Percentiles rank a stretch among this genome's conserved stretches.
These are phyloP conservation scores for Chrysomela aeneicollis DNA, from an alignment of 2,888 invertebrate species.

Conservation along the genomic window DNA sequence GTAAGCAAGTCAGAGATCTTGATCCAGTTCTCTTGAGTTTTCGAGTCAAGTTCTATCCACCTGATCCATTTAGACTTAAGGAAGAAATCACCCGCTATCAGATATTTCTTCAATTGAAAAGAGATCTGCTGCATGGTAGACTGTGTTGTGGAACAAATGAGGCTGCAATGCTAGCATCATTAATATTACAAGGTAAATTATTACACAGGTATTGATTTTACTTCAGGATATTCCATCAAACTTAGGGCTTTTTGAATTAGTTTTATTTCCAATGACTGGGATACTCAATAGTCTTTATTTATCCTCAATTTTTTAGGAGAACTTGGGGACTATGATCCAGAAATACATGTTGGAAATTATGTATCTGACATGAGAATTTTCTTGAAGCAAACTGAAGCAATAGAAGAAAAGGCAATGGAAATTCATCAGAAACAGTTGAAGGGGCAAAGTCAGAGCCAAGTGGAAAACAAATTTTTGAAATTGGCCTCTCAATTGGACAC, in stretches of 20 bases:
- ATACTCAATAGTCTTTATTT: neutral
- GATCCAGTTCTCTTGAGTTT: conserved; percentile 93
- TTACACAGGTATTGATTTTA: neutral
- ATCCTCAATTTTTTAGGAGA: neutral
- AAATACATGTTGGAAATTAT: conserved; percentile 88
- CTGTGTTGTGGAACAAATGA: conserved; percentile 90
- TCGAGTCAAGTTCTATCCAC: conserved; percentile 97
- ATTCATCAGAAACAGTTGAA: conserved; percentile 88
- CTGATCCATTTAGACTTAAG: conserved; percentile 90
- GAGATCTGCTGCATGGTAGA: conserved; percentile 94
- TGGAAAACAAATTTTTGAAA: conserved; percentile 90
- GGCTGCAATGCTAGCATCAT: conserved; percentile 88
- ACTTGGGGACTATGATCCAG: conserved; percentile 91
- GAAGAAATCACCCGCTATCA: conserved; percentile 96
- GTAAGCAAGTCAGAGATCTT: conserved; percentile 94
- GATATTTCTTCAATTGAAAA: conserved; percentile 90
- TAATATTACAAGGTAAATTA: conserved; percentile 86
- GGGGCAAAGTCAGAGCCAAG: conserved; percentile 85
- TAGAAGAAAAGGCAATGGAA: conserved; percentile 93
- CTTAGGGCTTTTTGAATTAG: too few species aligned
- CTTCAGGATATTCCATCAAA: too few species aligned
- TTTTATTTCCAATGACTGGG: neutral
- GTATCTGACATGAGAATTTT: conserved; percentile 90
- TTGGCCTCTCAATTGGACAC: conserved; percentile 93
- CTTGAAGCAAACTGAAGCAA: conserved; percentile 88